Percentiles rank a stretch among this genome's conserved stretches.
Evolutionary conservation across 2,113 vertebrate genomes (phyloP).

Genomic region (Austrofundulus limnaeus): DNA sequence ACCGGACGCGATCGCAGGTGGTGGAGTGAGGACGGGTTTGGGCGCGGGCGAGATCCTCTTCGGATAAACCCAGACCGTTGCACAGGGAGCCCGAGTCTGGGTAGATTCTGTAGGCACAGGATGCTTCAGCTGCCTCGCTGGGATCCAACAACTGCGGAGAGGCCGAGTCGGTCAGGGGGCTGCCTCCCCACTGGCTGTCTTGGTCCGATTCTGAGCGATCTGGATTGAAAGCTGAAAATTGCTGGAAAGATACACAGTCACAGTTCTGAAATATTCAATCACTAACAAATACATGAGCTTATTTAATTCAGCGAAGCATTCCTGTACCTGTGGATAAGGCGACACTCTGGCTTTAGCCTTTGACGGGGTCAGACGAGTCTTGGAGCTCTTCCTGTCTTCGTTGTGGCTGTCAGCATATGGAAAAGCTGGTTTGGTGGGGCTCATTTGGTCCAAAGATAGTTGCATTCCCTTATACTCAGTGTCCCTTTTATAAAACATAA

Average conservation of each 20-base stretch:
- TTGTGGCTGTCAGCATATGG: conserved; percentile 85
- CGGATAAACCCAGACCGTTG: conserved; percentile 87
- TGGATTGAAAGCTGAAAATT: conserved; percentile 95
- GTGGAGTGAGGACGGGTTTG: conserved; percentile 75
- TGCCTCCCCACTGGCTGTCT: conserved; percentile 97
- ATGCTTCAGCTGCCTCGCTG: conserved; percentile 83
- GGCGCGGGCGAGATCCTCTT: conserved; percentile 83
- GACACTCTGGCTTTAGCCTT: conserved; percentile 94
- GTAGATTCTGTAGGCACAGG: conserved; percentile 93
- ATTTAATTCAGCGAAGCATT: conserved; percentile 6
- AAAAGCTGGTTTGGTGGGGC: conserved; percentile 90
- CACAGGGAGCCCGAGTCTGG: conserved; percentile 88
- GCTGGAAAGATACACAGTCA: conserved; percentile 39
- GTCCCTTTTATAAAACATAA: conserved; percentile 80
- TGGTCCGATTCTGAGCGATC: conserved; percentile 96
- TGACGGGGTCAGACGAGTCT: conserved; percentile 84
- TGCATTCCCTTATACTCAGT: conserved; percentile 98
- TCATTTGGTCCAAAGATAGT: conserved; percentile 96
- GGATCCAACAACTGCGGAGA: conserved; percentile 94
- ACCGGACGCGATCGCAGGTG: conserved; percentile 90
- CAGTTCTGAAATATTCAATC: conserved; percentile 8
- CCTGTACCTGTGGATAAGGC: conserved; percentile 92
- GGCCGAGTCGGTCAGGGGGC: conserved; percentile 89
- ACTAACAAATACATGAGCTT: conserved; percentile 8
- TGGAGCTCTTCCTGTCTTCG: conserved; percentile 89